Percentiles rank a stretch among this genome's conserved stretches.
phyloP scores from a whole-genome alignment of 2,113 vertebrate genomes.

The Tonatia bakeri region DNA sequence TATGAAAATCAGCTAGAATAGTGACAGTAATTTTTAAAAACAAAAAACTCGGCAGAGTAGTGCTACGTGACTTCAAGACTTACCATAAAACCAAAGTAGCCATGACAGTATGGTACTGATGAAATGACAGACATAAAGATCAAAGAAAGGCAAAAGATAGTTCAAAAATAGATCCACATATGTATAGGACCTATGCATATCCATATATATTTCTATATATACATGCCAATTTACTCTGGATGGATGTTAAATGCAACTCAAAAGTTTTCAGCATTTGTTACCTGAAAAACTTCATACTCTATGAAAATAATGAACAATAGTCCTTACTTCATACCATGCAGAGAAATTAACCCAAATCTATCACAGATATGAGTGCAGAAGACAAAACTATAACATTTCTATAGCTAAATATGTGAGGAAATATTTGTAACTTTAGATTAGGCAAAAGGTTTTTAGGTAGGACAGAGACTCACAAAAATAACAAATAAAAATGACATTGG shows the following conservation, averaged over 20 bases:
- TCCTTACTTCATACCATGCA: not conserved
- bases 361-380: not conserved
- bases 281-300: not conserved
- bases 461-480: not conserved
- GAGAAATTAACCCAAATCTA: not conserved
- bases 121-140: not conserved
- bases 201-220: not conserved
- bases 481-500: not conserved
- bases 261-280: not conserved
- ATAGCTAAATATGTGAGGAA: not conserved
- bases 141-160: not conserved
- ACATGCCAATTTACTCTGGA: not conserved
- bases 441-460: not conserved
- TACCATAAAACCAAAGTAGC: not conserved
- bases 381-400: not conserved
- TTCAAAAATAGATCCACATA: not conserved
- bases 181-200: not conserved
- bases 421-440: not conserved
- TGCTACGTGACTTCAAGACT: not conserved
- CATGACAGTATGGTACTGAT: not conserved
- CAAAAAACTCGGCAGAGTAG: too few species aligned
- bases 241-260: not conserved
- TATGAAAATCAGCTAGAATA: not conserved
- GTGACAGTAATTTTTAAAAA: not conserved
- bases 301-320: not conserved